Evolutionary conservation across 2,113 vertebrate genomes (phyloP), one percentile per base, ranked within the genome.

Genomic region (Lepus europaeus): DNA sequence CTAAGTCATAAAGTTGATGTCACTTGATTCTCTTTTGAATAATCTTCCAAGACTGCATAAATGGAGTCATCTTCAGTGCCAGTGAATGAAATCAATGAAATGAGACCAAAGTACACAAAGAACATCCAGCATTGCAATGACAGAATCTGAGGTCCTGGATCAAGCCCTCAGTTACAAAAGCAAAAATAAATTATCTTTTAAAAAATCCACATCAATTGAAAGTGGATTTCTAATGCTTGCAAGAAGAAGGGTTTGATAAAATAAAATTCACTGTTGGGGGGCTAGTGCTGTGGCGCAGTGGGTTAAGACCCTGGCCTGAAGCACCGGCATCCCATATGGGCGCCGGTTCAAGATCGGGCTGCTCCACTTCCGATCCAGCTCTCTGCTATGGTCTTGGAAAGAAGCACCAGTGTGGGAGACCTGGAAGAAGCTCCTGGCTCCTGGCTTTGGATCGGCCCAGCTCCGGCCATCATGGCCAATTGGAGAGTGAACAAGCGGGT

Each of bases 1-100:
- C 23, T 17, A 90, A 45, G 56, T 25, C 74, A 90, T 73, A 92
- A 73, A 70, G 49, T 95, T 93, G 78, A 88, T 77, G 31, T 90
- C 90, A 95, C 1, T 33, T 39, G n/a, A 29, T 63, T 90, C 25
- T 85, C 22, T 87, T 79, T 12, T 78, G 53, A 92, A 29, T 84
- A 31, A 19, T 90, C 36, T 90, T 84, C 88, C 16, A 59, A 92
- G 68, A 76, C 76, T 66, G 69, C 59, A 53, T n/a, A 36, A 89
- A 73, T 94, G 95, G 95, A 85, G 82, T 97, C 92, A 95, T 95
- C 81, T 45, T 20, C n/a, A 72, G 29, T 45, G 72, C 79, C 84
- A 77, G 17, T 19, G 61, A 84, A 39, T 63, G 63, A 93, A 39
- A 95, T 68, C 72, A 84, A 59, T 85, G 68, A 90, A 92, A 93